phyloP scores from a whole-genome alignment of 2,888 invertebrate species.

The Standfussiana lucernea region DNA sequence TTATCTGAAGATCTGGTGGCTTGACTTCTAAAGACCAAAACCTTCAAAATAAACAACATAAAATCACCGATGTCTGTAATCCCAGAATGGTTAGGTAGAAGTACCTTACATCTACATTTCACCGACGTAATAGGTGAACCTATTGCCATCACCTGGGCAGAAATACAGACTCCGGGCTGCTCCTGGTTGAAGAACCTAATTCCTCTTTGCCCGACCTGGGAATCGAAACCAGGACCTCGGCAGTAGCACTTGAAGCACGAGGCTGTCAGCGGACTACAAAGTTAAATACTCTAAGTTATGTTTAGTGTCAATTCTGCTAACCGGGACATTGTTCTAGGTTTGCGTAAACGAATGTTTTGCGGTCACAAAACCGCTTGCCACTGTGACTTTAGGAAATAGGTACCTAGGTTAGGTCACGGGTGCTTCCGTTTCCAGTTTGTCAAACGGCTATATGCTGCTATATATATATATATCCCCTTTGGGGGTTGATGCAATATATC shows the following conservation, averaged over 20 bases:
- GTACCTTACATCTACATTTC: neutral
- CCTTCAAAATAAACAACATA: neutral
- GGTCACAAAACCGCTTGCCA: slow-evolving; percentile 24
- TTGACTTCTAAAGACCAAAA: too few species aligned
- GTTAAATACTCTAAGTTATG: neutral
- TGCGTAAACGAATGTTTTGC: slow-evolving; percentile 6
- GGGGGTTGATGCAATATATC: neutral
- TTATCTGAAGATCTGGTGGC: neutral
- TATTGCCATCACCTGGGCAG: neutral
- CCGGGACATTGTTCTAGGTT: neutral
- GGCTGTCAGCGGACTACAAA: neutral
- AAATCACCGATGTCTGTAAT: neutral
- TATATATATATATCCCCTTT: neutral
- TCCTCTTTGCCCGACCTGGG: neutral
- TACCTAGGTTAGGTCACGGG: neutral
- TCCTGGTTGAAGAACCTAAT: neutral
- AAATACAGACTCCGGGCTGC: neutral
- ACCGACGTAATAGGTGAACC: neutral
- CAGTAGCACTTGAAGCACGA: too few species aligned
- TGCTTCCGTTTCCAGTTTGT: neutral
- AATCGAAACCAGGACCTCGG: neutral
- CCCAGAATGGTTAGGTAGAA: neutral
- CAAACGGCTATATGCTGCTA: neutral
- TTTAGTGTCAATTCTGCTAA: neutral
- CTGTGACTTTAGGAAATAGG: neutral